Conservation (phyloP, 2,113 vertebrate species). For the Podocnemis expansa region DNA sequence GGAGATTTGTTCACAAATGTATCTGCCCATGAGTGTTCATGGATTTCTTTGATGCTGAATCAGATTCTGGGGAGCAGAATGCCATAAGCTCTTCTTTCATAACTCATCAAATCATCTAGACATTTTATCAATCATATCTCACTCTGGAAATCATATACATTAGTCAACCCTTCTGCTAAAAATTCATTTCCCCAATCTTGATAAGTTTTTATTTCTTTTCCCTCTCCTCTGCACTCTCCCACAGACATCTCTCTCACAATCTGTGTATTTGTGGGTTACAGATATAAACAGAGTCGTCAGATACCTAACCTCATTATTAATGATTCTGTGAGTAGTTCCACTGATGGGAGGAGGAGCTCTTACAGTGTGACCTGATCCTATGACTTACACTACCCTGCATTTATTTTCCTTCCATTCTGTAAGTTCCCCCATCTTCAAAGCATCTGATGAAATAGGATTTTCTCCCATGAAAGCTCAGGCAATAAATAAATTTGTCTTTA, state of each 20-base stretch:
- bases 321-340: neutral
- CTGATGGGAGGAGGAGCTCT: neutral
- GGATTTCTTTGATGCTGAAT: neutral
- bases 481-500: too few relatives aligned
- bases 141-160: neutral
- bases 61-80: neutral
- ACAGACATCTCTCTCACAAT: neutral
- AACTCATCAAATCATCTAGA: neutral
- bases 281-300: neutral
- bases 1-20: neutral
- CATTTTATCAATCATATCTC: neutral
- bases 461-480: too few relatives aligned
- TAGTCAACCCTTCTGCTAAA: neutral
- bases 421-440: too few relatives aligned
- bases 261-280: neutral
- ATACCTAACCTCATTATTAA: neutral
- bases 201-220: neutral
- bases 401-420: too few relatives aligned
- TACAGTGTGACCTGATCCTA: too few relatives aligned
- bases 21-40: neutral
- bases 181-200: neutral
- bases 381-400: too few relatives aligned
- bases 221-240: neutral
- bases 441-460: too few relatives aligned
- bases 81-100: neutral